phyloP scores from a whole-genome alignment of 2,888 invertebrate species.

The Helobdella robusta region DNA sequence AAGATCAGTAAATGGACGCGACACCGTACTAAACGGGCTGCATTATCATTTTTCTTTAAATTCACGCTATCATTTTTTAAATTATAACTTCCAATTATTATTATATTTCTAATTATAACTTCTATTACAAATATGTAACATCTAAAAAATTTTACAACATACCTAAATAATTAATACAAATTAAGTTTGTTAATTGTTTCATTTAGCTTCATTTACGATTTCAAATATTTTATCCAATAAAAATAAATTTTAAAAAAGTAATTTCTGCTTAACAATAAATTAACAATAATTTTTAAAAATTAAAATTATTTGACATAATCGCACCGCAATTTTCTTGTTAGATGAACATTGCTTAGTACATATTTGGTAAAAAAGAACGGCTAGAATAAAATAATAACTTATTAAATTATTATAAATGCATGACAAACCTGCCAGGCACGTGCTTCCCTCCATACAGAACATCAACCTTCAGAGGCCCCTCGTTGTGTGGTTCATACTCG shows the following conservation, averaged over 20 bases:
- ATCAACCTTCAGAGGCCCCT: constrained; percentile 27
- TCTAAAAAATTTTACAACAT: not conserved
- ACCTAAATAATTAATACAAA: not conserved
- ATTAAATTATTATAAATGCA: no score
- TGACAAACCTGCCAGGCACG: constrained; percentile 29
- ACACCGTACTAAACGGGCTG: constrained; percentile 26
- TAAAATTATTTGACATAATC: not conserved
- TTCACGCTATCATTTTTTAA: not conserved
- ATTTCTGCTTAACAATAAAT: not conserved
- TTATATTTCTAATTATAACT: not conserved
- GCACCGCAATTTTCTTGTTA: no score
- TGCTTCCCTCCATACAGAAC: constrained; percentile 27
- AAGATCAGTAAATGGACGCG: constrained; percentile 23
- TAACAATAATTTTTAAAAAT: not conserved
- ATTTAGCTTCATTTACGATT: no score
- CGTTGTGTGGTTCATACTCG: constrained; percentile 22
- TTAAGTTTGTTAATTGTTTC: no score
- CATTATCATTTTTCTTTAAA: not conserved
- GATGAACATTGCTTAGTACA: no score
- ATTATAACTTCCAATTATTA: not conserved
- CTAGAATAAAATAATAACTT: no score
- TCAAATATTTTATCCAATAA: no score
- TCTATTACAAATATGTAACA: not conserved
- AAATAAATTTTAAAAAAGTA: not conserved
- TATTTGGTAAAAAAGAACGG: no score